These are phyloP conservation scores for Vimba vimba DNA, from an alignment of 2,113 vertebrate genomes.

Conservation along the genomic window DNA sequence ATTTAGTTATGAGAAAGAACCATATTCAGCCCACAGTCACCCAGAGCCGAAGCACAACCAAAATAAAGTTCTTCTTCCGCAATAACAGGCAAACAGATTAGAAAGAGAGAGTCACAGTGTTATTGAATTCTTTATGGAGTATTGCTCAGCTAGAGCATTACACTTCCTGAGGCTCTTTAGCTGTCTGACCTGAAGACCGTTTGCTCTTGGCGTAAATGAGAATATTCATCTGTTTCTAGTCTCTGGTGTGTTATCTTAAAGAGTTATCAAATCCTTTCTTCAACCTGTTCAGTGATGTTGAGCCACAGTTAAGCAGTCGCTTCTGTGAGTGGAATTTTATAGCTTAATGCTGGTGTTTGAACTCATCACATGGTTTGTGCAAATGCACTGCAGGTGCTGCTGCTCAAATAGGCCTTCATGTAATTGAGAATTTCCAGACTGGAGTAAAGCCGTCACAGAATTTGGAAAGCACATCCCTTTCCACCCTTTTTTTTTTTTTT, in stretches of 20 bases:
- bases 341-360: conserved; percentile 15
- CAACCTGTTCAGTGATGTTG: conserved; percentile 32
- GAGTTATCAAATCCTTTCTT: conserved; percentile 41
- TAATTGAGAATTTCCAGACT: conserved; percentile 66
- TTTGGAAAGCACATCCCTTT: conserved; percentile 45
- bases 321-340: conserved; percentile 37
- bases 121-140: conserved; percentile 22
- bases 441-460: conserved; percentile 35
- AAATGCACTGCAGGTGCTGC: conserved; percentile 63
- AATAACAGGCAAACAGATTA: conserved; percentile 25
- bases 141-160: background rate
- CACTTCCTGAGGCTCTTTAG: conserved; percentile 21
- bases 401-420: conserved; percentile 32
- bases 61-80: too few species aligned
- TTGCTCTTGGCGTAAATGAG: background rate
- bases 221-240: conserved; percentile 37
- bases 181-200: background rate
- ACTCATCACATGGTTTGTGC: conserved; percentile 14
- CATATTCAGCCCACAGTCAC: too few species aligned
- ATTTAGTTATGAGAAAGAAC: too few species aligned
- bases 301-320: conserved; percentile 13
- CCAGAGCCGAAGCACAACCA: too few species aligned
- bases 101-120: background rate
- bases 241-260: conserved; percentile 13
- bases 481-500: background rate